Evolutionary conservation across 23 tunicate species (phyloP).

Genomic region (Styela plicata): DNA sequence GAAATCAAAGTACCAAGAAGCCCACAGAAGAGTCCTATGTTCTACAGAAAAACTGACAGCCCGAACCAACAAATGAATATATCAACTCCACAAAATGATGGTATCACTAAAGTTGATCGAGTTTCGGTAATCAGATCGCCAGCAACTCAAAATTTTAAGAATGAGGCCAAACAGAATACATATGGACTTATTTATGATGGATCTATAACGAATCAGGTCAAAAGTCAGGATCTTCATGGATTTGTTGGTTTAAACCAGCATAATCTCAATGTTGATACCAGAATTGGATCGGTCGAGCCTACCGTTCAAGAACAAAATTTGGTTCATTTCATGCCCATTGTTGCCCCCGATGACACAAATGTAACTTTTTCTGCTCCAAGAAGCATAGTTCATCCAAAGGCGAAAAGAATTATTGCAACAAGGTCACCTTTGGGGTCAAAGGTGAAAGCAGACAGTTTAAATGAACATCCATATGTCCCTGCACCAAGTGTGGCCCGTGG

Average conservation of each 20-base stretch:
- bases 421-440: background rate
- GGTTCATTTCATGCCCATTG: slow-evolving; percentile 6
- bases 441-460: background rate
- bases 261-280: background rate
- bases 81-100: too few species aligned
- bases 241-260: background rate
- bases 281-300: background rate
- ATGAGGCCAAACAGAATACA: background rate
- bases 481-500: slow-evolving; percentile 21
- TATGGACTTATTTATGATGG: background rate
- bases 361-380: background rate
- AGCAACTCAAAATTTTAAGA: background rate
- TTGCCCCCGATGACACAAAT: background rate
- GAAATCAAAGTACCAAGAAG: background rate
- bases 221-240: background rate
- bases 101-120: too few species aligned
- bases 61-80: background rate
- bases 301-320: background rate
- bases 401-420: background rate
- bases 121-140: too few species aligned
- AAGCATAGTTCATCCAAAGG: slow-evolving; percentile 19
- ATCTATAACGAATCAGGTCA: background rate
- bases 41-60: slow-evolving; percentile 2
- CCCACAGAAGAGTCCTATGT: background rate
- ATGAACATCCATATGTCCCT: slow-evolving; percentile 18